These are phyloP conservation scores for Lepidurus packardi DNA, from an alignment of 1,140 invertebrate species.

Conservation along the genomic window DNA sequence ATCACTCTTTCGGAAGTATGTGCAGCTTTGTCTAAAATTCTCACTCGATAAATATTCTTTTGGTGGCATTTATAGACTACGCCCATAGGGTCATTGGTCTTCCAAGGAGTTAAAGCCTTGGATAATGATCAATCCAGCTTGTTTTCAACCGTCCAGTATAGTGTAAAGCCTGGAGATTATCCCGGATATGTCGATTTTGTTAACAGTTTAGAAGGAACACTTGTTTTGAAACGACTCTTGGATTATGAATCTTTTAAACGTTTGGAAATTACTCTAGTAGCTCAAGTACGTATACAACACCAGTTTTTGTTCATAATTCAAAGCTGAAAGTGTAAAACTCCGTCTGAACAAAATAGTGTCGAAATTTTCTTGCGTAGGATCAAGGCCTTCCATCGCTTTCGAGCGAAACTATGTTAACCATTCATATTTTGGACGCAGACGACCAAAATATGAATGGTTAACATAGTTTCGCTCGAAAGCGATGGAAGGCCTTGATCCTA, in stretches of 20 bases:
- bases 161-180: constrained; percentile 67
- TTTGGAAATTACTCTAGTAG: constrained; percentile 72
- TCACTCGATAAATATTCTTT: background rate
- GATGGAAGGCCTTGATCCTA: constrained; percentile 77
- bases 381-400: constrained; percentile 70
- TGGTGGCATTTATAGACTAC: constrained; percentile 54
- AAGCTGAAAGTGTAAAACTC: too few species aligned
- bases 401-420: constrained; percentile 65
- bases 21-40: background rate
- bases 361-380: constrained; percentile 50
- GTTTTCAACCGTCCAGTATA: constrained; percentile 80
- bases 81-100: constrained; percentile 68
- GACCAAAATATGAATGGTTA: constrained; percentile 83
- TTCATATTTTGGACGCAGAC: constrained; percentile 81
- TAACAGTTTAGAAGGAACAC: constrained; percentile 75
- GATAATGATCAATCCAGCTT: constrained; percentile 84
- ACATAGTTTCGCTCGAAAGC: constrained; percentile 61
- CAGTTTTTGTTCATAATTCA: background rate
- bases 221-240: constrained; percentile 69
- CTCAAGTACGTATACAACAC: constrained; percentile 40
- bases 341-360: background rate
- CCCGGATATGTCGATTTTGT: constrained; percentile 74
- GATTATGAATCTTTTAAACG: constrained; percentile 76
- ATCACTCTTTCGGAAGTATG: constrained; percentile 73
- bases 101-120: constrained; percentile 66